phyloP scores from a whole-genome alignment of 1,140 invertebrate species.

The Pantala flavescens region DNA sequence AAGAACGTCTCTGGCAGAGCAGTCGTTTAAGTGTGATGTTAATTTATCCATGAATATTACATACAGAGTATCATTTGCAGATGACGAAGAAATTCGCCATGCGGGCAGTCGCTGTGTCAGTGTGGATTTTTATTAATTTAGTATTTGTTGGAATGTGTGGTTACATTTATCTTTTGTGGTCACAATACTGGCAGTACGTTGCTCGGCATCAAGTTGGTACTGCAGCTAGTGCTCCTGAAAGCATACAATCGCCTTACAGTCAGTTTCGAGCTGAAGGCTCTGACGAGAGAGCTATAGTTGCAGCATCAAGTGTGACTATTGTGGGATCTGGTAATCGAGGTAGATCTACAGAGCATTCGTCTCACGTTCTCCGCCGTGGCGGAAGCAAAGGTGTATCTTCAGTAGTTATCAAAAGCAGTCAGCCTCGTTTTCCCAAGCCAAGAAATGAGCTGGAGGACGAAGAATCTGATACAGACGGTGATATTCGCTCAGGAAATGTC shows the following conservation, averaged over 20 bases:
- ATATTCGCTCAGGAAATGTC: background rate
- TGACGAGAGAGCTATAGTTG: background rate
- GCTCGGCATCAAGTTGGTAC: conserved; percentile 32
- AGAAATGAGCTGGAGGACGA: background rate
- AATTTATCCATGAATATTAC: too few relatives aligned
- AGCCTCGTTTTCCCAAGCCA: conserved; percentile 45
- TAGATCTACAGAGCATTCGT: background rate
- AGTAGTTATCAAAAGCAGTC: conserved; percentile 32
- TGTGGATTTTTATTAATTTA: conserved; percentile 59
- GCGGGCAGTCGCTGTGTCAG: conserved; percentile 50
- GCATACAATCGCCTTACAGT: background rate
- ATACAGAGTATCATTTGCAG: background rate
- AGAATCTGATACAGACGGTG: background rate
- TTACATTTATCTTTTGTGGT: conserved; percentile 58
- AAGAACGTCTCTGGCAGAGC: too few relatives aligned
- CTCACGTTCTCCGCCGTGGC: background rate
- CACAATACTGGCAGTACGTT: conserved; percentile 53
- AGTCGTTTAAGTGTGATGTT: too few relatives aligned
- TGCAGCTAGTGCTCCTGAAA: background rate
- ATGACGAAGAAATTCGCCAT: conserved; percentile 30
- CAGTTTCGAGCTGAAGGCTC: background rate
- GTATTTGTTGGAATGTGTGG: conserved; percentile 57
- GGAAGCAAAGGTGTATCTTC: background rate
- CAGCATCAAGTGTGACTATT: background rate
- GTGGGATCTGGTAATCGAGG: background rate